Evolutionary conservation across 2,113 vertebrate genomes (phyloP).

Genomic region (Phalacrocorax aristotelis): DNA sequence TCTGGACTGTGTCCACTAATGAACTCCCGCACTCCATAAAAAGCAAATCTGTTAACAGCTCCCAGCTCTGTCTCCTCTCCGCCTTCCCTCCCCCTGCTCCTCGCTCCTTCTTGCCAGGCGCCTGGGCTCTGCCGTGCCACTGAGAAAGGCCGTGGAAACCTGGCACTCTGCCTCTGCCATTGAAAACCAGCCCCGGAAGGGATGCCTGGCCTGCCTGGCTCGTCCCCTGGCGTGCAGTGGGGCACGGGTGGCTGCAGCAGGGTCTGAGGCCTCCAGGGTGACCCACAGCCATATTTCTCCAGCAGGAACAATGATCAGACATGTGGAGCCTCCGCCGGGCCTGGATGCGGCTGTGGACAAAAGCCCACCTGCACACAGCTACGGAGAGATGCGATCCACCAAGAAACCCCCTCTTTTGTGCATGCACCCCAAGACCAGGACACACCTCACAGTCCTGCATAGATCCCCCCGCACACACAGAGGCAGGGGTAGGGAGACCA

Average conservation of each 20-base stretch:
- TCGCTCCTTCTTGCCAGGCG: slow-evolving; percentile 11
- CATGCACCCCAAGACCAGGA: not conserved
- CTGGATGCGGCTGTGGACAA: not conserved
- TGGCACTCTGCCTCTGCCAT: slow-evolving; percentile 24
- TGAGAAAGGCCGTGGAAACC: slow-evolving; percentile 22
- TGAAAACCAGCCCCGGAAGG: not conserved
- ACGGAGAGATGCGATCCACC: not conserved
- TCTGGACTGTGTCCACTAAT: slow-evolving; percentile 76
- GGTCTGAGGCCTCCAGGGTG: not conserved
- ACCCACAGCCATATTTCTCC: not conserved
- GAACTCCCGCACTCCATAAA: slow-evolving; percentile 74
- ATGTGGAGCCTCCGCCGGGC: accelerated
- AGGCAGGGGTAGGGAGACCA: accelerated
- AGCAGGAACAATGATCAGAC: not conserved
- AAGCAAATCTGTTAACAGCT: slow-evolving; percentile 73
- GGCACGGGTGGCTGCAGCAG: not conserved
- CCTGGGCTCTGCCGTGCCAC: not conserved
- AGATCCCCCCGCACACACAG: not conserved
- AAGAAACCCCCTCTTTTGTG: not conserved
- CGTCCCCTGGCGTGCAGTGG: not conserved
- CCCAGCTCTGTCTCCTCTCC: slow-evolving; percentile 45
- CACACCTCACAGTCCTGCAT: accelerated
- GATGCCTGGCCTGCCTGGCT: accelerated
- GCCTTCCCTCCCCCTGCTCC: slow-evolving; percentile 16
- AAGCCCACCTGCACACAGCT: not conserved